Conservation (phyloP, 2,888 invertebrate species). For the Machimus atricapillus region DNA sequence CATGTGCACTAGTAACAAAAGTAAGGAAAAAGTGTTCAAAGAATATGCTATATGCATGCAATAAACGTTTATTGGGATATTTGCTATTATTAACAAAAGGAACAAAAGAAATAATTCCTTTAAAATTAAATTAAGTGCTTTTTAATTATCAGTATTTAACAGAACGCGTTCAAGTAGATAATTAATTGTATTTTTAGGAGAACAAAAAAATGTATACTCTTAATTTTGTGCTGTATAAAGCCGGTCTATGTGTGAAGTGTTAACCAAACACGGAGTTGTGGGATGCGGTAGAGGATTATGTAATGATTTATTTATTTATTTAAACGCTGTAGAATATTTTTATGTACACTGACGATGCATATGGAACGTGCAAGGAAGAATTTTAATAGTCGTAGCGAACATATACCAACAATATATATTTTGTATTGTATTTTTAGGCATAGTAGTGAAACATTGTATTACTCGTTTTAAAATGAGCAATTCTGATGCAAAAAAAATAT, state of each 20-base stretch:
- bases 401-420: slow-evolving; percentile 11
- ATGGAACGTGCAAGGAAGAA: background rate
- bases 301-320: slow-evolving; percentile 10
- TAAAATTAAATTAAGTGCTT: background rate
- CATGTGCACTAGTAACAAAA: background rate
- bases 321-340: slow-evolving; percentile 3
- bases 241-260: background rate
- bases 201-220: background rate
- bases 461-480: slow-evolving; percentile 11
- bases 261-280: background rate
- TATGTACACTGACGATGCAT: background rate
- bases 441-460: background rate
- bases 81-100: background rate
- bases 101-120: background rate
- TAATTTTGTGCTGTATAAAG: background rate
- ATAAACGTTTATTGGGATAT: background rate
- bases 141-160: background rate
- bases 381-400: background rate
- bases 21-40: background rate
- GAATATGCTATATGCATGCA: background rate
- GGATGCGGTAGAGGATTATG: background rate
- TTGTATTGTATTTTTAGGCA: slow-evolving; percentile 30
- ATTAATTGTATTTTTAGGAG: background rate
- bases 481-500: background rate
- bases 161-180: background rate